Percentiles rank a stretch among this genome's conserved stretches.
Evolutionary conservation across 2,888 invertebrate species (phyloP).

Genomic region (Crepidodera aurea): DNA sequence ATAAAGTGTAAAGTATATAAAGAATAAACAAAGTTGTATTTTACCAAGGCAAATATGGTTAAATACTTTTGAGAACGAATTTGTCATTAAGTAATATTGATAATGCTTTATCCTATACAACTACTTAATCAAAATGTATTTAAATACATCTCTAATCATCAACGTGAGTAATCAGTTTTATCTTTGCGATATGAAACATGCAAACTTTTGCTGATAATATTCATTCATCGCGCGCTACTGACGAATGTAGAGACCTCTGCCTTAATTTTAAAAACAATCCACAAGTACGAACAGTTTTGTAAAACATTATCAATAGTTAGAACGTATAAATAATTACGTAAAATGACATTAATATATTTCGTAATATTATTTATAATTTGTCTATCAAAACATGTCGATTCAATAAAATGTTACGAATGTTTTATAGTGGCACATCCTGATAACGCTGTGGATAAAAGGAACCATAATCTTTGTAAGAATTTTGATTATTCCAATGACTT

Average conservation of each 20-base stretch:
- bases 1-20: too few species aligned
- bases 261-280: not conserved
- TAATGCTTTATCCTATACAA: too few species aligned
- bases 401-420: conserved; percentile 34
- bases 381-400: not conserved
- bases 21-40: too few species aligned
- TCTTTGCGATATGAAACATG: too few species aligned
- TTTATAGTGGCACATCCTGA: conserved; percentile 30
- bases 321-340: not conserved
- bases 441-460: conserved; percentile 15
- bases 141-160: too few species aligned
- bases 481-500: conserved; percentile 40
- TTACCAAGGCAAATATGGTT: too few species aligned
- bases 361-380: not conserved
- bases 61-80: too few species aligned
- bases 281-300: not conserved
- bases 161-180: too few species aligned
- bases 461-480: conserved; percentile 36
- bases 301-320: not conserved
- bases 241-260: not conserved
- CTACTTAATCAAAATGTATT: too few species aligned
- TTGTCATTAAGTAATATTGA: too few species aligned
- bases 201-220: too few species aligned
- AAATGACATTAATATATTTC: not conserved
- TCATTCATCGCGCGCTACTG: not conserved